A percentile compares a stretch with the other conserved stretches of the same genome.
Conservation (phyloP, 2,888 invertebrate species). For the Cantharis nigra region DNA sequence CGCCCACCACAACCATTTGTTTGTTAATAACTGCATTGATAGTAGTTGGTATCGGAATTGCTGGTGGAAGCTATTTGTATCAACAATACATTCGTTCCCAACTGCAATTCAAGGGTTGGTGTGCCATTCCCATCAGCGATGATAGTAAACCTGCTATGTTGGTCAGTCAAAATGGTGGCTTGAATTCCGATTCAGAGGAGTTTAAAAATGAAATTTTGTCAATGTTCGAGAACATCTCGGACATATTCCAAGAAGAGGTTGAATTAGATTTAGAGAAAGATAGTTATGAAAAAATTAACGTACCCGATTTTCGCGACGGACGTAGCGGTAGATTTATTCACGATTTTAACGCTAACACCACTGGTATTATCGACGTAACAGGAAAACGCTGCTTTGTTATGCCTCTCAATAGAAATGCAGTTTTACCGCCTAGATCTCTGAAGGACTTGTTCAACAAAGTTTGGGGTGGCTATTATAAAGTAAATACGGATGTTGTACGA, state of each 20-base stretch:
- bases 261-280: slow-evolving; percentile 76
- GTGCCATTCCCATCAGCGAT: slow-evolving; percentile 65
- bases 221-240: slow-evolving; percentile 43
- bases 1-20: slow-evolving; percentile 67
- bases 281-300: slow-evolving; percentile 82
- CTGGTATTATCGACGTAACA: slow-evolving; percentile 59
- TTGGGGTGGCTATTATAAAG: slow-evolving; percentile 78
- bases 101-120: slow-evolving; percentile 70
- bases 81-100: slow-evolving; percentile 69
- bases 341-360: slow-evolving; percentile 80
- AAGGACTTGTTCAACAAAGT: slow-evolving; percentile 81
- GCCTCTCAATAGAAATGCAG: slow-evolving; percentile 78
- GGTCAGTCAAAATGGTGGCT: slow-evolving; percentile 11
- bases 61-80: slow-evolving; percentile 77
- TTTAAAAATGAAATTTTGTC: background rate
- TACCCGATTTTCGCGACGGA: slow-evolving; percentile 82
- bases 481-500: slow-evolving; percentile 78
- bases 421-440: slow-evolving; percentile 79
- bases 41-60: slow-evolving; percentile 72
- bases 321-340: slow-evolving; percentile 86
- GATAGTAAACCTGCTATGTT: slow-evolving; percentile 37
- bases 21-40: slow-evolving; percentile 71
- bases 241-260: slow-evolving; percentile 77
- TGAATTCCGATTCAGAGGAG: slow-evolving; percentile 10
- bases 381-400: slow-evolving; percentile 84